These are phyloP conservation scores for Heliopora coerulea DNA, from an alignment of 92 coral and sea anemone genomes.

Conservation along the genomic window DNA sequence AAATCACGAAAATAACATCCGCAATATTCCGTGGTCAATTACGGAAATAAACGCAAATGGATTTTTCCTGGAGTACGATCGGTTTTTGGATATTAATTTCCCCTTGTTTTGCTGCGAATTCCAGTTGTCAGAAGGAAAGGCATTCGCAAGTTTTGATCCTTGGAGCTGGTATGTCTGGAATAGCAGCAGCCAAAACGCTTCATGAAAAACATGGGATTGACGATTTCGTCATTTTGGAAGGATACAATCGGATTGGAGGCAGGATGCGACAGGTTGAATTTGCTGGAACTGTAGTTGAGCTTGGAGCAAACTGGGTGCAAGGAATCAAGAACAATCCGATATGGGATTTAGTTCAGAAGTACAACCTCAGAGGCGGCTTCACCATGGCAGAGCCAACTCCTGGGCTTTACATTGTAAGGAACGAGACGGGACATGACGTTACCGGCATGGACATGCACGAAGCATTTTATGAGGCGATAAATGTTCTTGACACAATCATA, in stretches of 20 bases:
- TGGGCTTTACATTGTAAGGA: slow-evolving; percentile 54
- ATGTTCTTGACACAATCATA: slow-evolving; percentile 44
- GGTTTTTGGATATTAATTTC: no score
- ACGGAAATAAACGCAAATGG: no score
- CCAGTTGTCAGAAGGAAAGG: not conserved
- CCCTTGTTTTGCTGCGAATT: not conserved
- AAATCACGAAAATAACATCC: no score
- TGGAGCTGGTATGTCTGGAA: slow-evolving; percentile 83
- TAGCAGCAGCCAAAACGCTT: slow-evolving; percentile 74
- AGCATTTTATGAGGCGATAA: slow-evolving; percentile 36
- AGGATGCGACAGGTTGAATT: slow-evolving; percentile 61
- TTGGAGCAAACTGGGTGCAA: slow-evolving; percentile 95
- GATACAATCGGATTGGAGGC: slow-evolving; percentile 68
- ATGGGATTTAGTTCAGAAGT: slow-evolving; percentile 56
- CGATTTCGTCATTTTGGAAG: slow-evolving; percentile 74
- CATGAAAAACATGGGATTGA: slow-evolving; percentile 61
- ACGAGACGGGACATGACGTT: slow-evolving; percentile 59
- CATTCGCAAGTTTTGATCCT: slow-evolving; percentile 58
- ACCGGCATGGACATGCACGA: slow-evolving; percentile 49
- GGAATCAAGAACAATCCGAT: slow-evolving; percentile 69
- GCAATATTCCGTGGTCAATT: no score
- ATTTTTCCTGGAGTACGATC: no score
- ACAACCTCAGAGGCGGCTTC: slow-evolving; percentile 60
- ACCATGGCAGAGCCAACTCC: slow-evolving; percentile 35
- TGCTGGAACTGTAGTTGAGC: slow-evolving; percentile 71